Conservation (phyloP, 2,888 invertebrate genomes). For the Resseliella maxima region DNA sequence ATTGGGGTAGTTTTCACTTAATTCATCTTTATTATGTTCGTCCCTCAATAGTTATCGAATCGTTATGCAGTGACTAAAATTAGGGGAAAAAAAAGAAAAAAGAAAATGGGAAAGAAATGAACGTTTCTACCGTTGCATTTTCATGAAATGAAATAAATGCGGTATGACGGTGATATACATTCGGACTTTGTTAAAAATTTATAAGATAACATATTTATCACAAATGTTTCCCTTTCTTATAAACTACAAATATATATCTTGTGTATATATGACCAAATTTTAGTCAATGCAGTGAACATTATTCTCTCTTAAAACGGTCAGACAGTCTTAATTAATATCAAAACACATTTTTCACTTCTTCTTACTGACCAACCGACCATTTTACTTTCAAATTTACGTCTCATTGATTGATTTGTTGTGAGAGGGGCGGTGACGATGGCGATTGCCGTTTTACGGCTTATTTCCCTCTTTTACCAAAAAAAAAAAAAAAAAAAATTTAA, state of each 20-base stretch:
- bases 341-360: neutral
- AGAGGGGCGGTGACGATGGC: neutral
- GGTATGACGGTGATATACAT: no score
- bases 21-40: neutral
- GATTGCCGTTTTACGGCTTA: neutral
- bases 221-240: no score
- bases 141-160: no score
- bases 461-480: no score
- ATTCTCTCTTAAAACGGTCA: neutral
- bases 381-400: neutral
- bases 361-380: neutral
- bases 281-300: neutral
- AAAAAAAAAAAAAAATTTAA: no score
- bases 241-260: no score
- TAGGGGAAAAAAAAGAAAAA: neutral
- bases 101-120: no score
- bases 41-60: neutral
- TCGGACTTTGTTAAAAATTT: no score
- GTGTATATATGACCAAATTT: no score
- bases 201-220: no score
- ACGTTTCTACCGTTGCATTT: no score
- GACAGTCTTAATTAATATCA: constrained; percentile 14
- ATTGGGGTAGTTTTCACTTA: constrained; percentile 39
- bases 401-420: constrained; percentile 25
- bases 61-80: neutral